These are phyloP conservation scores for Tinea trinotella DNA, from an alignment of 2,888 invertebrate genomes.

Conservation along the genomic window DNA sequence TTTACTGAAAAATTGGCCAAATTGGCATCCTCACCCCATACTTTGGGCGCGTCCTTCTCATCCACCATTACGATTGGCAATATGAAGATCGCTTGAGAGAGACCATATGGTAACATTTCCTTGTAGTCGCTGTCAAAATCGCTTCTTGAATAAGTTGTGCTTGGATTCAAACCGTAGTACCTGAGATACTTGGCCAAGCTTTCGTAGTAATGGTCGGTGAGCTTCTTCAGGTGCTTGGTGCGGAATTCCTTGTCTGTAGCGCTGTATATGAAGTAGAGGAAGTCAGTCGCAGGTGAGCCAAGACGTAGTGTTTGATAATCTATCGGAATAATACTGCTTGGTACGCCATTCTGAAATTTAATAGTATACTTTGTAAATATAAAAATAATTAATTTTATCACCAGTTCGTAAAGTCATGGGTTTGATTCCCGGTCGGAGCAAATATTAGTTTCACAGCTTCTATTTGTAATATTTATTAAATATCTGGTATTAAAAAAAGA, in stretches of 20 bases:
- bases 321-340: constrained; percentile 14
- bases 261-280: constrained; percentile 20
- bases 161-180: neutral
- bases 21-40: constrained; percentile 25
- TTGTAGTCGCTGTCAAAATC: constrained; percentile 14
- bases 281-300: constrained; percentile 14
- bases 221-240: constrained; percentile 2
- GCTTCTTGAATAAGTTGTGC: neutral
- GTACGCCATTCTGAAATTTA: constrained; percentile 18
- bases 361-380: no score
- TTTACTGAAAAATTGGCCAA: constrained; percentile 28
- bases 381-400: no score
- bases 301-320: constrained; percentile 15
- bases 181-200: neutral
- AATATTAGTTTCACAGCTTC: no score
- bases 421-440: no score
- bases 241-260: constrained; percentile 19
- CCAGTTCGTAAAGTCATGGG: no score
- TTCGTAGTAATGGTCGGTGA: constrained; percentile 14
- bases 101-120: constrained; percentile 30
- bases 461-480: no score
- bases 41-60: constrained; percentile 31
- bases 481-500: no score
- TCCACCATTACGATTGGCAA: constrained; percentile 38
- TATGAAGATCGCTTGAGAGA: constrained; percentile 30